phyloP scores from a whole-genome alignment of 2,113 vertebrate species.

The Fregetta grallaria region DNA sequence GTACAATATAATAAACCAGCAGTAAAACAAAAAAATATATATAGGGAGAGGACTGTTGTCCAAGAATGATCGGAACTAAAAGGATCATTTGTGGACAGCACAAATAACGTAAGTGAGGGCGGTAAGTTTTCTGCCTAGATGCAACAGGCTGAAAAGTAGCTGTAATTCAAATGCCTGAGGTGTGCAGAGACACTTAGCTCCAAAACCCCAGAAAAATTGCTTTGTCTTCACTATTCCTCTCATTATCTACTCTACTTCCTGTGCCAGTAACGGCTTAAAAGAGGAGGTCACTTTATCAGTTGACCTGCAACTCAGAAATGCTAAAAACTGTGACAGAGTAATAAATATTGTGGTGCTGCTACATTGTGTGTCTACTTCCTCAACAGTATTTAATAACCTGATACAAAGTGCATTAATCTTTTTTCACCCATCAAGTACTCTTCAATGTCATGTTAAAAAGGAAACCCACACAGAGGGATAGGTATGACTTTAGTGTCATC shows the following conservation, averaged over 20 bases:
- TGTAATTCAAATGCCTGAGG: conserved; percentile 81
- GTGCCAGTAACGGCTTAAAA: conserved; percentile 68
- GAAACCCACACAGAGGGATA: conserved; percentile 64
- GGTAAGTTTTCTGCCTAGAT: conserved; percentile 70
- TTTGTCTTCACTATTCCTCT: conserved; percentile 66
- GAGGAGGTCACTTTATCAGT: conserved; percentile 67
- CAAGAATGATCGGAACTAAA: conserved; percentile 75
- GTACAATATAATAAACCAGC: conserved; percentile 94
- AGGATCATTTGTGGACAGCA: conserved; percentile 82
- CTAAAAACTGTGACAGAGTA: conserved; percentile 82
- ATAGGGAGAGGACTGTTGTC: conserved; percentile 72
- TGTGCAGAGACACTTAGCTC: conserved; percentile 72
- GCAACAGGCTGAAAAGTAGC: conserved; percentile 74
- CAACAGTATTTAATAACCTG: conserved; percentile 80
- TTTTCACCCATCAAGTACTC: conserved; percentile 73
- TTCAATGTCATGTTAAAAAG: conserved; percentile 70
- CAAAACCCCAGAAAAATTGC: conserved; percentile 68
- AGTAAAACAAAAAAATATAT: conserved; percentile 79
- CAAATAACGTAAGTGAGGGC: conserved; percentile 76
- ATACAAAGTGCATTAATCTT: conserved; percentile 88
- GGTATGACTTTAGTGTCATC: conserved; percentile 65
- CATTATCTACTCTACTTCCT: conserved; percentile 67
- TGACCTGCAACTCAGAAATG: conserved; percentile 79
- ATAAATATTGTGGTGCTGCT: conserved; percentile 86
- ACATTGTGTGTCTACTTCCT: conserved; percentile 86